A percentile compares a stretch with the other conserved stretches of the same genome.
phyloP scores from a whole-genome alignment of 1,140 invertebrate genomes.

The Danaus plexippus region DNA sequence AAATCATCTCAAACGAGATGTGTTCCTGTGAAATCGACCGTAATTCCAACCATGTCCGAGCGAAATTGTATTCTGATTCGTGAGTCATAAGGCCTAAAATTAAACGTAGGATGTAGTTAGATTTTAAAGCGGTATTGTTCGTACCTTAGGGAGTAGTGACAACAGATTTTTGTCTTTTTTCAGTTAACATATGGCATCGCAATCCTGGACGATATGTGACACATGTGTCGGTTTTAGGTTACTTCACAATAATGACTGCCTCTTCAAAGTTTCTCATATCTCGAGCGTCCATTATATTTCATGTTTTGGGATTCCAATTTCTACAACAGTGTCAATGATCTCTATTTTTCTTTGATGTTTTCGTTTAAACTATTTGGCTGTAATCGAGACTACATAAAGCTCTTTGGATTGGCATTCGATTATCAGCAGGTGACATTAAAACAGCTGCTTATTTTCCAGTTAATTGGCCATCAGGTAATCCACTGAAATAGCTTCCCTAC shows the following conservation, averaged over 20 bases:
- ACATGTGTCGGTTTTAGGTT: slow-evolving; percentile 68
- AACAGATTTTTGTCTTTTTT: slow-evolving; percentile 67
- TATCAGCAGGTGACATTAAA: slow-evolving; percentile 47
- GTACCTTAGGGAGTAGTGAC: slow-evolving; percentile 64
- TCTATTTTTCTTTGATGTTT: slow-evolving; percentile 58
- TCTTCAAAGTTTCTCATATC: slow-evolving; percentile 63
- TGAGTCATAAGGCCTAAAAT: slow-evolving; percentile 33
- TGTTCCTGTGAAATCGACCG: slow-evolving; percentile 50
- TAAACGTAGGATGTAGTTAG: slow-evolving; percentile 14
- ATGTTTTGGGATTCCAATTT: slow-evolving; percentile 52
- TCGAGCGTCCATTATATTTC: slow-evolving; percentile 44
- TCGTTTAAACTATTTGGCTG: slow-evolving; percentile 37
- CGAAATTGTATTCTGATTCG: slow-evolving; percentile 28
- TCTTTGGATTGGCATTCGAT: slow-evolving; percentile 25
- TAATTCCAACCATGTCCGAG: slow-evolving; percentile 24
- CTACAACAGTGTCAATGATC: slow-evolving; percentile 45
- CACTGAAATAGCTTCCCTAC: slow-evolving; percentile 25
- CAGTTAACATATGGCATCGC: slow-evolving; percentile 68
- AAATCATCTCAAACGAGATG: slow-evolving; percentile 53
- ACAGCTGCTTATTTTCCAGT: slow-evolving; percentile 31
- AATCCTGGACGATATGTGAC: slow-evolving; percentile 68
- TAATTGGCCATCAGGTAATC: slow-evolving; percentile 32
- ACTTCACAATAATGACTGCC: slow-evolving; percentile 62
- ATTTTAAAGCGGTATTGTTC: slow-evolving; percentile 55
- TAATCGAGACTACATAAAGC: slow-evolving; percentile 38